Percentiles rank a stretch among this genome's conserved stretches.
Evolutionary conservation across 2,888 invertebrate species (phyloP).

Genomic region (Epinotia nisella): DNA sequence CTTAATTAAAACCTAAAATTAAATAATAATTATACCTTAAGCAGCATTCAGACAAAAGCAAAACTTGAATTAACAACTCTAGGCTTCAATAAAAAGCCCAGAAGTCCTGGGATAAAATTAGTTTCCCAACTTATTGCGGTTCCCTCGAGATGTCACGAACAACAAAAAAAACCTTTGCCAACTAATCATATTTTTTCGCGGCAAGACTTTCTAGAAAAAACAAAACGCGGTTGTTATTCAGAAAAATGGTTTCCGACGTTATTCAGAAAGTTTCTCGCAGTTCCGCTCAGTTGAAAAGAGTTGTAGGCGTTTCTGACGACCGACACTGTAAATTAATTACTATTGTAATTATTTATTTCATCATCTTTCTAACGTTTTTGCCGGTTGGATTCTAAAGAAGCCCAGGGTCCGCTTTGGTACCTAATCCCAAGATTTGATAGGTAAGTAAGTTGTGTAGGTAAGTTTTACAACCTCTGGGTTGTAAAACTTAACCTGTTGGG

Average conservation of each 20-base stretch:
- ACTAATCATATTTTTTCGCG: constrained; percentile 56
- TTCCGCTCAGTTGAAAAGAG: constrained; percentile 12
- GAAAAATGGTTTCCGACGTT: constrained; percentile 25
- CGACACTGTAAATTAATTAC: neutral
- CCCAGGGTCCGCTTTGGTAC: no score
- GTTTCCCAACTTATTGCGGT: constrained; percentile 27
- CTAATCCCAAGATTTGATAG: no score
- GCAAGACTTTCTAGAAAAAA: constrained; percentile 50
- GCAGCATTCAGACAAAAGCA: neutral
- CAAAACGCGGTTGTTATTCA: constrained; percentile 30
- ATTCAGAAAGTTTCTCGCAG: constrained; percentile 17
- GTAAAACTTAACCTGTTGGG: no score
- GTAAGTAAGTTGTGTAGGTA: no score
- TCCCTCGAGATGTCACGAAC: constrained; percentile 7
- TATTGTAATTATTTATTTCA: neutral
- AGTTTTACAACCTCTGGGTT: no score
- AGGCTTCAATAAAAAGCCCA: constrained; percentile 14
- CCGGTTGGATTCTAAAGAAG: no score
- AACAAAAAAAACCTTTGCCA: constrained; percentile 46
- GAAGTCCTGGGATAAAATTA: constrained; percentile 18
- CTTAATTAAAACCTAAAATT: neutral
- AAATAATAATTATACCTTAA: neutral
- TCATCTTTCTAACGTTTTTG: no score
- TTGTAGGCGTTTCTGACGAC: constrained; percentile 7
- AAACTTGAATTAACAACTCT: neutral